phyloP scores from a whole-genome alignment of 1,140 invertebrate species.

The Danaus plexippus region DNA sequence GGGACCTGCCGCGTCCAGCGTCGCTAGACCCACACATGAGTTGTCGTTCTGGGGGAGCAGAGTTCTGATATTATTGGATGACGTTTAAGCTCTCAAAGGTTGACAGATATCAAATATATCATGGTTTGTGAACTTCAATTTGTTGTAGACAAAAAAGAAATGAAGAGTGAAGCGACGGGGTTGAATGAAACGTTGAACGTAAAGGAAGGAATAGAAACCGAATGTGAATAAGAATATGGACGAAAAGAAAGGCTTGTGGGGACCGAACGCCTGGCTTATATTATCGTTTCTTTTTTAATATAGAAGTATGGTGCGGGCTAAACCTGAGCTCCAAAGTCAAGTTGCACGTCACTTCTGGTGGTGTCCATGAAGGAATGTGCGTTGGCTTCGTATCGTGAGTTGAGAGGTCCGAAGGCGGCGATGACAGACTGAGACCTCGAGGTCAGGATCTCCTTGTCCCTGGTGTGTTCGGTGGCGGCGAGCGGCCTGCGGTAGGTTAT shows the following conservation, averaged over 20 bases:
- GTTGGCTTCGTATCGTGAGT: conserved; percentile 84
- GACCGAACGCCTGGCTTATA: too few species aligned
- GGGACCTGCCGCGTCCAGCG: conserved; percentile 68
- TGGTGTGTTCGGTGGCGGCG: conserved; percentile 80
- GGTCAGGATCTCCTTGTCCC: conserved; percentile 79
- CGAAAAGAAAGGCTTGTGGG: too few species aligned
- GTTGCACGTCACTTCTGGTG: conserved; percentile 81
- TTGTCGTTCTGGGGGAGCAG: conserved; percentile 48
- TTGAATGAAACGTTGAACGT: too few species aligned
- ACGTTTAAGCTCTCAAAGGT: too few species aligned
- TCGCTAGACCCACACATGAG: conserved; percentile 54
- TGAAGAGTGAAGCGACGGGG: too few species aligned
- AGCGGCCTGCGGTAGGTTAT: conserved; percentile 84
- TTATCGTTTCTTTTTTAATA: background rate
- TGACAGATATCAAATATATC: too few species aligned
- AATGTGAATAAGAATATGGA: too few species aligned
- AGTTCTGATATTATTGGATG: too few species aligned
- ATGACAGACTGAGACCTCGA: conserved; percentile 82
- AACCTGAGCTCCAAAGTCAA: conserved; percentile 78
- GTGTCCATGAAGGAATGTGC: conserved; percentile 83
- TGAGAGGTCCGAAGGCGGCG: conserved; percentile 90
- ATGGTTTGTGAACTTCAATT: too few species aligned
- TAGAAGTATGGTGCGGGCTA: conserved; percentile 1
- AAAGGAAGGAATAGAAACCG: too few species aligned
- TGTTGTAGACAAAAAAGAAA: too few species aligned